These are phyloP conservation scores for Cynopterus brachyotis DNA, from an alignment of 2,113 vertebrate genomes.

Conservation along the genomic window DNA sequence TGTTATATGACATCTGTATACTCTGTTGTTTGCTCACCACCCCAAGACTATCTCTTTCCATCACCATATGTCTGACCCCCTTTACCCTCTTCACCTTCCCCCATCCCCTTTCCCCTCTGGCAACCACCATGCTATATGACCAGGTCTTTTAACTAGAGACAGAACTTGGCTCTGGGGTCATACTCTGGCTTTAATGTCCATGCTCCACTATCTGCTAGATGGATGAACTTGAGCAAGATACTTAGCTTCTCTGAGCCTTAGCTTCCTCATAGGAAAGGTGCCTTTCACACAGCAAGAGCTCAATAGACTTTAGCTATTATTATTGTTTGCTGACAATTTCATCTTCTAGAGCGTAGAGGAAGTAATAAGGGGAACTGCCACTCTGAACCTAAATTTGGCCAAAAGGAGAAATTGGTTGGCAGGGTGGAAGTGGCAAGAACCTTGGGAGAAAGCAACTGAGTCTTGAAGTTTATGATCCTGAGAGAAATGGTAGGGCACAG, in stretches of 20 bases:
- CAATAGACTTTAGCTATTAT: background rate
- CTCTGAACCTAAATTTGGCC: constrained; percentile 65
- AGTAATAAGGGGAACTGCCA: constrained; percentile 68
- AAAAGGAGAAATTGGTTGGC: constrained; percentile 73
- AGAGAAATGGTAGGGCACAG: background rate
- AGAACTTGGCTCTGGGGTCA: background rate
- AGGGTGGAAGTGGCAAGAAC: constrained; percentile 64
- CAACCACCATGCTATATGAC: background rate
- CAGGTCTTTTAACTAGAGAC: no score
- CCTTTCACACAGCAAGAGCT: background rate
- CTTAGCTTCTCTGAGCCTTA: background rate
- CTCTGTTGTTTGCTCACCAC: background rate
- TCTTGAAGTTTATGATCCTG: background rate
- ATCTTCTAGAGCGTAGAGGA: constrained; percentile 66
- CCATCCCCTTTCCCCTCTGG: background rate
- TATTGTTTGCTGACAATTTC: constrained; percentile 59
- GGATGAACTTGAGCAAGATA: background rate
- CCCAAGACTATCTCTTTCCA: background rate
- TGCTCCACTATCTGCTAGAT: background rate
- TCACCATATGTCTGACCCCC: background rate
- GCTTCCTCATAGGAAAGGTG: background rate
- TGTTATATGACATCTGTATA: background rate
- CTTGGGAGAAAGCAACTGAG: constrained; percentile 56
- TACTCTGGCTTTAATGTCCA: no score
- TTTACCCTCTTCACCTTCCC: background rate